A percentile compares a stretch with the other conserved stretches of the same genome.
These are phyloP conservation scores for Teleopsis dalmanni DNA, from an alignment of 1,140 invertebrate species.

Conservation along the genomic window DNA sequence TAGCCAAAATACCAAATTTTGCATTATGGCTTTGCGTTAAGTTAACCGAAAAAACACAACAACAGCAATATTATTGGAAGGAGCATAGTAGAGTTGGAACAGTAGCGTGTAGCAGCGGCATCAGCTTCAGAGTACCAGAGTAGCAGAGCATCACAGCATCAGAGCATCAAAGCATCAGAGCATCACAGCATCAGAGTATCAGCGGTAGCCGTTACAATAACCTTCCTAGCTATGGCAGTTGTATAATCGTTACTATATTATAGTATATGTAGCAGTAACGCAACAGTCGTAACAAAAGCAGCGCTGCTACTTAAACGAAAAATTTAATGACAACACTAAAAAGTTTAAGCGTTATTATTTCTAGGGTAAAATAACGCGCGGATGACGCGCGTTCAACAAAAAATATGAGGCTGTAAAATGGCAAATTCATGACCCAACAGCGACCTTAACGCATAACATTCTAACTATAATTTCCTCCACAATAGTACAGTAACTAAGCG, in stretches of 20 bases:
- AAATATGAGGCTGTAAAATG: conserved; percentile 44
- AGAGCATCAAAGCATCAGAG: neutral
- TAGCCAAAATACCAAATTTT: no score
- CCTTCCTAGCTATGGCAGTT: no score
- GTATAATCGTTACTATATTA: no score
- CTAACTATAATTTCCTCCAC: no score
- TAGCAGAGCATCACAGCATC: neutral
- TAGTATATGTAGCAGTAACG: no score
- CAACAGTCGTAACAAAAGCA: neutral
- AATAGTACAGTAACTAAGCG: no score
- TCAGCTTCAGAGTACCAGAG: no score
- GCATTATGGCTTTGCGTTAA: no score
- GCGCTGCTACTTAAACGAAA: conserved; percentile 36
- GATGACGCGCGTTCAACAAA: conserved; percentile 12
- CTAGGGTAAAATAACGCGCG: conserved; percentile 23
- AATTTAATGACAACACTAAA: conserved; percentile 46
- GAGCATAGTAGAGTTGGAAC: neutral
- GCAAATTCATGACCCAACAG: conserved; percentile 43
- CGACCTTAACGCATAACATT: no score
- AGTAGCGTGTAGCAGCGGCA: neutral
- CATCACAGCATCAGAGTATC: no score
- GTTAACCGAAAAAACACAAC: no score
- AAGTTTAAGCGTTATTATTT: conserved; percentile 46
- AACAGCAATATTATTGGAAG: neutral
- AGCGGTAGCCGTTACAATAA: no score